Base-by-base conservation (phyloP, 2,888 invertebrate species). In the Euspilapteryx auroguttella region DNA sequence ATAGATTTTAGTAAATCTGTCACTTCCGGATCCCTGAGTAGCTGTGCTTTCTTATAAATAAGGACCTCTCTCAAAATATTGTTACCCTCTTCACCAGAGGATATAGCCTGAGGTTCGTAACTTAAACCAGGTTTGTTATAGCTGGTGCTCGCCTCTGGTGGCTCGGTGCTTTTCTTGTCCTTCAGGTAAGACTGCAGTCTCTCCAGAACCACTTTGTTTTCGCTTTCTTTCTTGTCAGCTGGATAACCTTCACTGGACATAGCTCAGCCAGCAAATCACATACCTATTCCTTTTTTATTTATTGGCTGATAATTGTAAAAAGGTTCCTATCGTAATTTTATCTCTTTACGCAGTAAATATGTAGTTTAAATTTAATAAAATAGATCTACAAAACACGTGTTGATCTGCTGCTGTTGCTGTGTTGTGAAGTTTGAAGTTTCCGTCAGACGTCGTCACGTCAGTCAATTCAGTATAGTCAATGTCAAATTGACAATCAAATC, bases 241-340 rank as follows among this genome's bases (percentile, higher is more conserved):
- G 49, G 61, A 65, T 71, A 71, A 68, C 71, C 71, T 62, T 75
- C 75, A 56, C 63, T 71, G 44, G 75, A 69, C 75, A 75, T 75
- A 30, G 52, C 61, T 56, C 38, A 34, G 23, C 30, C 21, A 24
- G 3, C 11, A n/a, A 8, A 8, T 10, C 9, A n/a, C n/a, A n/a
- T n/a, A n/a, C n/a, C n/a, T n/a, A n/a, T n/a, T n/a, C n/a, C n/a
- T n/a, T n/a, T n/a, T n/a, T n/a, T n/a, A n/a, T n/a, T n/a, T n/a
- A n/a, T n/a, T n/a, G n/a, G n/a, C n/a, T n/a, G n/a, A n/a, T n/a
- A n/a, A n/a, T n/a, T n/a, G n/a, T n/a, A n/a, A n/a, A n/a, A n/a
- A n/a, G n/a, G n/a, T n/a, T n/a, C n/a, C n/a, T n/a, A n/a, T n/a
- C n/a, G n/a, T n/a, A n/a, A n/a, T n/a, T n/a, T n/a, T n/a, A n/a